A percentile compares a stretch with the other conserved stretches of the same genome.
Evolutionary conservation across 2,888 invertebrate species (phyloP).

Genomic region (Epiblema foenella): DNA sequence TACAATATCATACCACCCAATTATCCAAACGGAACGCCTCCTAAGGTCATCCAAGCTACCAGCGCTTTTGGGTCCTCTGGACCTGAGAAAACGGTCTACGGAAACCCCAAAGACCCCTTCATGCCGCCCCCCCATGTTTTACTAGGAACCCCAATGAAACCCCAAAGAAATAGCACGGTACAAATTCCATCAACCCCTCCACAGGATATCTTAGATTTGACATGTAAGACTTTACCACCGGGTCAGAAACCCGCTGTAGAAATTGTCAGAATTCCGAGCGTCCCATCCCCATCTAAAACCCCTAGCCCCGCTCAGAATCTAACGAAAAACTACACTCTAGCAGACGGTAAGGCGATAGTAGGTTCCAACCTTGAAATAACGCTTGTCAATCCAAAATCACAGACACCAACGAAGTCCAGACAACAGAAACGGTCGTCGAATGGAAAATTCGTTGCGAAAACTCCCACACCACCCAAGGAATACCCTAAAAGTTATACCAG

Average conservation of each 20-base stretch:
- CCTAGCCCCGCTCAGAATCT: conserved; percentile 70
- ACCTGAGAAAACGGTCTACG: conserved; percentile 87
- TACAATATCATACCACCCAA: conserved; percentile 69
- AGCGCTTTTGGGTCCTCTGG: conserved; percentile 86
- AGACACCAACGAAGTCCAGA: conserved; percentile 62
- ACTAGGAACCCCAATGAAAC: conserved; percentile 74
- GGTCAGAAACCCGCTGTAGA: conserved; percentile 79
- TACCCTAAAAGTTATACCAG: conserved; percentile 52
- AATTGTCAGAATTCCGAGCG: conserved; percentile 81
- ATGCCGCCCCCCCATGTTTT: conserved; percentile 82
- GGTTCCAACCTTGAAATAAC: conserved; percentile 90
- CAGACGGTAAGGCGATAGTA: conserved; percentile 77
- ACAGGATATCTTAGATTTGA: conserved; percentile 87
- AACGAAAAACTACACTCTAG: conserved; percentile 74
- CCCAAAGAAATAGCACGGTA: conserved; percentile 53
- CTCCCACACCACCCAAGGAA: conserved; percentile 72
- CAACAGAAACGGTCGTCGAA: conserved; percentile 81
- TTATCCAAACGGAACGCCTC: conserved; percentile 70
- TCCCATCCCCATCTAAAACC: conserved; percentile 71
- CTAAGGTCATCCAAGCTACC: conserved; percentile 86
- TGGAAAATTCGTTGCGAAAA: conserved; percentile 83
- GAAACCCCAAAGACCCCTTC: conserved; percentile 89
- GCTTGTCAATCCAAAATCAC: conserved; percentile 83
- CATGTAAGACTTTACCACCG: conserved; percentile 75
- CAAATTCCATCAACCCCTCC: conserved; percentile 63